Base-by-base conservation (phyloP, 2,888 invertebrate genomes). In the Tachina fera region DNA sequence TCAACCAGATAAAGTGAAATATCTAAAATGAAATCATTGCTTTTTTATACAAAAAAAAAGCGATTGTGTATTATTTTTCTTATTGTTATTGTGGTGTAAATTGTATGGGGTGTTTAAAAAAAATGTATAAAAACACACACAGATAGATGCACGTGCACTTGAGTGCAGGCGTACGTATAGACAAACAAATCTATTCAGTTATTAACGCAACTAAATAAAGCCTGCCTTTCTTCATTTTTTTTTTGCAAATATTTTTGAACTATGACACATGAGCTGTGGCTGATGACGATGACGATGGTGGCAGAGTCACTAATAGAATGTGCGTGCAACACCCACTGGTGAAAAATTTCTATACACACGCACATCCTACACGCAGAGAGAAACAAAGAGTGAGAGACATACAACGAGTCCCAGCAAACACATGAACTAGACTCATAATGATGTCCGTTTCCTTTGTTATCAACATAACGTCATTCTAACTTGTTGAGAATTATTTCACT, bases 251-350 rank as follows among this genome's bases (percentile, higher is more conserved):
- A 80, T 83, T 83, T 80, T 83, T 76, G 74, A 83, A 79, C 67
- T 63, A 83, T 86, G 86, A 80, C 86, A 76, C 83, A 83, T 61
- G 78, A 78, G 22, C 56, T 65, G 47, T 6, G 63, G 45, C 39
- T 74, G 31, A 58, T 56, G 49, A 63, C 41, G 22, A 53, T 22
- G 68, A 60, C 11, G 60, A 41, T 11, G 31, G 22, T 65, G 58
- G n/a, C 58, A 71, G 22, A 70, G 76, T n/a, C 53, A 39, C 53
- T 68, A n/a, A 71, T 75, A 47, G 60, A 78, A 60, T 78, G 65
- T 83, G 86, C 86, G 83, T 86, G 86, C 75, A 83, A 76, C 86
- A 83, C 86, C 86, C 71, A 76, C 83, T 76, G 72, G 71, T 47
- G 19, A 14, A 56, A 56, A 68, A 72, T 58, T 60, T 75, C 41